These are phyloP conservation scores for Drosophila albomicans DNA, from an alignment of 1,140 invertebrate species.

Conservation along the genomic window DNA sequence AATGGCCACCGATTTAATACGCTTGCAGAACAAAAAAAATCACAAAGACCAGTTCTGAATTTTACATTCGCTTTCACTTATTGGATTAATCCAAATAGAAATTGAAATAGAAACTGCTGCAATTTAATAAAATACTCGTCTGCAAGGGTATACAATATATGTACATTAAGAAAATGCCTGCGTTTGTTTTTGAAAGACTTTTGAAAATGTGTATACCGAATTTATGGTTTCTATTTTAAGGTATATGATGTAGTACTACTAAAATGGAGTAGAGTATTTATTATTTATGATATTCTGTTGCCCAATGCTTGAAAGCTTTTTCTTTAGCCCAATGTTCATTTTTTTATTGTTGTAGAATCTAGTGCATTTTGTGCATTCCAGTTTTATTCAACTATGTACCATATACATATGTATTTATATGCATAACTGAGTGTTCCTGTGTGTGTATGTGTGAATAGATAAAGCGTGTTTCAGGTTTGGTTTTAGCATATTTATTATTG, in stretches of 20 bases:
- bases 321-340: conserved; percentile 25
- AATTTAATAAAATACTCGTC: neutral
- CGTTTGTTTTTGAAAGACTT: conserved; percentile 12
- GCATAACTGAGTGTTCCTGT: neutral
- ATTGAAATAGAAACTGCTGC: neutral
- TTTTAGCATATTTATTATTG: neutral
- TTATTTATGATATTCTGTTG: conserved; percentile 44
- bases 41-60: neutral
- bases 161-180: conserved; percentile 13
- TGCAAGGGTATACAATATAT: conserved; percentile 9
- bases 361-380: conserved; percentile 65
- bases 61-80: neutral
- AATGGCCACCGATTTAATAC: neutral
- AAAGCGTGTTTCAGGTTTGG: neutral
- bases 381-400: conserved; percentile 3
- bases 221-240: conserved; percentile 19
- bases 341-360: conserved; percentile 27
- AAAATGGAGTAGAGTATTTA: conserved; percentile 5
- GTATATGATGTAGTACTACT: conserved; percentile 7
- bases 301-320: conserved; percentile 64
- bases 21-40: conserved; percentile 2
- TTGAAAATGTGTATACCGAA: neutral
- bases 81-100: neutral
- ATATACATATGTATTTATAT: conserved; percentile 1
- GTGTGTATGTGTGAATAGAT: neutral